A percentile compares a stretch with the other conserved stretches of the same genome.
phyloP scores from a whole-genome alignment of 2,797 vertebrate genomes.

The Spinus pinus region DNA sequence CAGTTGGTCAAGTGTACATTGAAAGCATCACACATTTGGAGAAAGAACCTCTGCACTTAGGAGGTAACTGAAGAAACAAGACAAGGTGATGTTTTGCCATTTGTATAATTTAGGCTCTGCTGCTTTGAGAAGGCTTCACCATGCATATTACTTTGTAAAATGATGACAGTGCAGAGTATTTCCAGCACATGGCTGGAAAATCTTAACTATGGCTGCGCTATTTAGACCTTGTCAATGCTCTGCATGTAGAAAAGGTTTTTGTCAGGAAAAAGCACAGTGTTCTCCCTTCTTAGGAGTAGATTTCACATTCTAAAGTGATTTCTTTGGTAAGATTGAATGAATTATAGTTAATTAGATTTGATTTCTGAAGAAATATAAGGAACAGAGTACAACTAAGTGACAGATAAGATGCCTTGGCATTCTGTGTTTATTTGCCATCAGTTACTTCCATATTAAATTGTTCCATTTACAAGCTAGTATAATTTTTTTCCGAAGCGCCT shows the following conservation, averaged over 20 bases:
- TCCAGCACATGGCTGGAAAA: neutral
- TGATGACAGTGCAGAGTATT: neutral
- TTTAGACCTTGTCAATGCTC: neutral
- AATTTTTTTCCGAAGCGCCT: neutral
- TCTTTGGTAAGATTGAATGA: neutral
- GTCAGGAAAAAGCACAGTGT: neutral
- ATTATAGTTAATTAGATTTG: constrained; percentile 6
- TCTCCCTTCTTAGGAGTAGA: neutral
- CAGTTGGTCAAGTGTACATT: neutral
- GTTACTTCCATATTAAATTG: constrained; percentile 21
- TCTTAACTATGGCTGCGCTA: neutral
- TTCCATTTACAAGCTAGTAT: constrained; percentile 27
- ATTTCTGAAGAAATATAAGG: neutral
- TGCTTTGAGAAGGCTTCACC: neutral
- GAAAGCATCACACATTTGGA: neutral
- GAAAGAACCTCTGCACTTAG: neutral
- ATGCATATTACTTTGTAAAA: neutral
- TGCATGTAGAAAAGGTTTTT: neutral
- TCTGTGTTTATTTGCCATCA: neutral
- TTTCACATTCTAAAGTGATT: neutral
- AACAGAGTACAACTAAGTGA: neutral
- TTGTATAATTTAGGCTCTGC: neutral
- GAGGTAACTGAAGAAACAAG: neutral
- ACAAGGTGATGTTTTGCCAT: neutral
- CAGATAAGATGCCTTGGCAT: neutral